These are phyloP conservation scores for Drosophila meridiana DNA, from an alignment of 2,888 invertebrate species.

Conservation along the genomic window DNA sequence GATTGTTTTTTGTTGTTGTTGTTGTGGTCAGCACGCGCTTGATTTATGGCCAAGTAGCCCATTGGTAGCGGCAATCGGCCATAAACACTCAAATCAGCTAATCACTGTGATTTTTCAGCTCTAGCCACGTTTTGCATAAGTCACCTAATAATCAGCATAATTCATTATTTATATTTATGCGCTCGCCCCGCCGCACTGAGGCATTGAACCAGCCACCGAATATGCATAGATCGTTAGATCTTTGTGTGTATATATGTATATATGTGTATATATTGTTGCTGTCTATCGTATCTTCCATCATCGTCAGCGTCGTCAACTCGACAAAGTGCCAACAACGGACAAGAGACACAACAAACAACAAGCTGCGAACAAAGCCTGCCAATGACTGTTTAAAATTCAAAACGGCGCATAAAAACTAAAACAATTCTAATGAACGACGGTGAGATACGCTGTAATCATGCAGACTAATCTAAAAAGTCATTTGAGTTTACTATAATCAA, in stretches of 20 bases:
- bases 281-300: conserved; percentile 44
- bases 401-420: conserved; percentile 29
- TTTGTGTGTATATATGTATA: conserved; percentile 36
- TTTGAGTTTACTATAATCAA: neutral
- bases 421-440: neutral
- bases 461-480: neutral
- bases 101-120: conserved; percentile 67
- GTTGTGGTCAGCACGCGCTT: conserved; percentile 52
- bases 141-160: conserved; percentile 74
- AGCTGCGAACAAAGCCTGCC: conserved; percentile 64
- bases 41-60: conserved; percentile 59
- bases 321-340: conserved; percentile 67
- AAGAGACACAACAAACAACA: conserved; percentile 47
- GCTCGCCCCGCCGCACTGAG: conserved; percentile 27
- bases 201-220: conserved; percentile 11
- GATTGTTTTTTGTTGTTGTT: conserved; percentile 5
- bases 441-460: conserved; percentile 15
- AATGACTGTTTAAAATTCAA: conserved; percentile 79
- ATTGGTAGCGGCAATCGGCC: conserved; percentile 43
- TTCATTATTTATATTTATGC: conserved; percentile 75
- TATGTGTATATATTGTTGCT: neutral
- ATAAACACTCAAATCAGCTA: conserved; percentile 64
- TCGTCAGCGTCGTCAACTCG: conserved; percentile 55
- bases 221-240: conserved; percentile 60
- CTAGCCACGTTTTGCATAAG: conserved; percentile 66